Percentiles rank a stretch among this genome's conserved stretches.
These are phyloP conservation scores for Pecten maximus DNA, from an alignment of 2,888 invertebrate genomes.

Conservation along the genomic window DNA sequence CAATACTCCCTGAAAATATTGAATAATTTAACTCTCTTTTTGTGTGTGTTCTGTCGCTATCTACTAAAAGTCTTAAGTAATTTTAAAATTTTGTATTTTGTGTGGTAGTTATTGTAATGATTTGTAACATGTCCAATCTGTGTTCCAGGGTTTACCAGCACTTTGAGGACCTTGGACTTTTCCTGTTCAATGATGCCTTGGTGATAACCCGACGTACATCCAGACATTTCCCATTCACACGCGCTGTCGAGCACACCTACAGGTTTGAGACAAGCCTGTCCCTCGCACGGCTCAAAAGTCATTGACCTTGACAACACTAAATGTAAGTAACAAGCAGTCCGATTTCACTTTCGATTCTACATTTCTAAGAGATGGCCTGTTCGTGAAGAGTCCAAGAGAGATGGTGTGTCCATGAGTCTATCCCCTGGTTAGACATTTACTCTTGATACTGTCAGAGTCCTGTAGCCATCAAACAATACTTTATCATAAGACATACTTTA, in stretches of 20 bases:
- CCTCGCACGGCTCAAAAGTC: slow-evolving; percentile 72
- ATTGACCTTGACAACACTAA: slow-evolving; percentile 79
- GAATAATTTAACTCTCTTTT: no score
- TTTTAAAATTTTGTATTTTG: background rate
- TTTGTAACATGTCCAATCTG: background rate
- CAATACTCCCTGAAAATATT: no score
- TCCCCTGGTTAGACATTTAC: no score
- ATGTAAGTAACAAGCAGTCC: slow-evolving; percentile 74
- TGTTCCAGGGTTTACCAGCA: slow-evolving; percentile 77
- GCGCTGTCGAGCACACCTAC: slow-evolving; percentile 75
- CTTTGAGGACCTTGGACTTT: slow-evolving; percentile 78
- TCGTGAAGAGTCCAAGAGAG: no score
- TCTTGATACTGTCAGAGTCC: no score
- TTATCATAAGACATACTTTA: no score
- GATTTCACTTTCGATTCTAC: no score
- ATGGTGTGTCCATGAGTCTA: no score
- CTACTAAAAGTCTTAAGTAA: no score
- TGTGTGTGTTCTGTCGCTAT: no score
- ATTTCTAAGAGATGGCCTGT: no score
- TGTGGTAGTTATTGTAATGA: background rate
- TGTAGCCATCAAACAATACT: no score
- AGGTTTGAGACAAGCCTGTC: slow-evolving; percentile 75
- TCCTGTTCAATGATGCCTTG: slow-evolving; percentile 80
- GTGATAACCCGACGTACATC: slow-evolving; percentile 77
- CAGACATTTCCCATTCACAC: slow-evolving; percentile 78